These are phyloP conservation scores for Okapia johnstoni DNA, from an alignment of 2,113 vertebrate genomes.

Conservation along the genomic window DNA sequence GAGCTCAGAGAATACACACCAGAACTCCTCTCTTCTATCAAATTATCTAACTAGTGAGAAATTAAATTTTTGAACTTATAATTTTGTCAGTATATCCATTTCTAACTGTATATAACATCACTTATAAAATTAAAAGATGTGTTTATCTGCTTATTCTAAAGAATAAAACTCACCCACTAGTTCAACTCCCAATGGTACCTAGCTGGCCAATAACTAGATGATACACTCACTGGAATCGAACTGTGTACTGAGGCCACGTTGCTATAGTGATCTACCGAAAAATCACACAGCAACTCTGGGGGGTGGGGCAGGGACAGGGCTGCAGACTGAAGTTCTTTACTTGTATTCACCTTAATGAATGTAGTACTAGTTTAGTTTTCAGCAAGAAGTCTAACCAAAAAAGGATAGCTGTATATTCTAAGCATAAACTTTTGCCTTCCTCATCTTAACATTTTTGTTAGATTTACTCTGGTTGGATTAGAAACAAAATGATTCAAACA, in stretches of 20 bases:
- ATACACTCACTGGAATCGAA: not conserved
- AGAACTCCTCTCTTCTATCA: not conserved
- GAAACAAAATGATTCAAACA: not conserved
- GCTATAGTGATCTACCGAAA: not conserved
- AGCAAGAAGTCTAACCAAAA: conserved; percentile 19
- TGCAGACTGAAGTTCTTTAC: not conserved
- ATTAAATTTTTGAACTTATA: not conserved
- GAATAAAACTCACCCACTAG: not conserved
- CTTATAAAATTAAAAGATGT: conserved; percentile 17
- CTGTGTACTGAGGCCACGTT: not conserved
- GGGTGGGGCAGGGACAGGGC: not conserved
- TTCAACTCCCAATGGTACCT: not conserved
- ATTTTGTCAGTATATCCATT: not conserved
- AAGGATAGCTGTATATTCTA: not conserved
- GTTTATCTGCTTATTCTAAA: conserved; percentile 23
- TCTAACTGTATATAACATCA: not conserved
- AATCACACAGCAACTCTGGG: not conserved
- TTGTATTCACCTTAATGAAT: not conserved
- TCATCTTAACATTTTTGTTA: not conserved
- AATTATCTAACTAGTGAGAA: not conserved
- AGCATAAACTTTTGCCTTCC: not conserved
- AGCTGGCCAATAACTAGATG: not conserved
- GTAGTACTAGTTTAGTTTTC: not conserved
- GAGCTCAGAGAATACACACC: not conserved
- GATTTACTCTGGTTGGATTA: conserved; percentile 6